Conservation (phyloP, 2,888 invertebrate genomes). For the Napeogenes sylphis region DNA sequence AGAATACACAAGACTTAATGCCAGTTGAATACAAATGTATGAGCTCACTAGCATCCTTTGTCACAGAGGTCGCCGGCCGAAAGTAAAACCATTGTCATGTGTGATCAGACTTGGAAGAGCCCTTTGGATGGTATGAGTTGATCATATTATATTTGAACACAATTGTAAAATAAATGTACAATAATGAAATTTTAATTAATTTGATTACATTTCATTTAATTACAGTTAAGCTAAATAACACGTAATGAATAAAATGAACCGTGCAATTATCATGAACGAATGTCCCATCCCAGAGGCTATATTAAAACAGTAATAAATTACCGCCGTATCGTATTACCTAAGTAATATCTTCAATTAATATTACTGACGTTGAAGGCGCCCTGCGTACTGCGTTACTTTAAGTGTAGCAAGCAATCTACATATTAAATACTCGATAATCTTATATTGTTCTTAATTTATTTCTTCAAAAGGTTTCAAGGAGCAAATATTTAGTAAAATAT, state of each 20-base stretch:
- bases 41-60: slow-evolving; percentile 45
- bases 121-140: neutral
- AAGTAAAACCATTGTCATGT: slow-evolving; percentile 50
- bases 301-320: slow-evolving; percentile 19
- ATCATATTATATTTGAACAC: too few relatives aligned
- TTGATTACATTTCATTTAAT: too few relatives aligned
- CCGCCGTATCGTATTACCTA: slow-evolving; percentile 22
- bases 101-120: neutral
- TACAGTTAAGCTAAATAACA: neutral
- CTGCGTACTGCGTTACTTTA: slow-evolving; percentile 5
- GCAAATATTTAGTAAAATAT: neutral
- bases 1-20: neutral
- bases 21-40: slow-evolving; percentile 19
- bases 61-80: slow-evolving; percentile 54
- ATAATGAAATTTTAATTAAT: too few relatives aligned
- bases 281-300: neutral
- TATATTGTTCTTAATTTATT: neutral
- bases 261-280: slow-evolving; percentile 4
- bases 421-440: slow-evolving; percentile 10
- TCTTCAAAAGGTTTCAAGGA: neutral
- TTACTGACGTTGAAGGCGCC: slow-evolving; percentile 17
- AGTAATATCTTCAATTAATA: slow-evolving; percentile 27
- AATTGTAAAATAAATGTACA: too few relatives aligned
- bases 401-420: slow-evolving; percentile 12
- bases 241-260: neutral